These are phyloP conservation scores for Andrena marginata DNA, from an alignment of 2,888 invertebrate genomes.

Conservation along the genomic window DNA sequence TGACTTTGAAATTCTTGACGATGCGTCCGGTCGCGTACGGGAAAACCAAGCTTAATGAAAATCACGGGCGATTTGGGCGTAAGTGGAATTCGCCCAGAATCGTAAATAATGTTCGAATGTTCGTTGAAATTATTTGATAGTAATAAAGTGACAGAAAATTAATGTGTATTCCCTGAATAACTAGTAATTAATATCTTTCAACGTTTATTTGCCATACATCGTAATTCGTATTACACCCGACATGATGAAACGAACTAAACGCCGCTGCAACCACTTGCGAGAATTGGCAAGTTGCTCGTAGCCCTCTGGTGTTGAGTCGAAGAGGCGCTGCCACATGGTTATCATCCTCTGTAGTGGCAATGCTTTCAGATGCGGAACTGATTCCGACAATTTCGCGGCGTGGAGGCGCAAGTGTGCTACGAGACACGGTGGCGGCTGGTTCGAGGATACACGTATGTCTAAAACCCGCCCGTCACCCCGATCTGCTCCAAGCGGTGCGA, in stretches of 20 bases:
- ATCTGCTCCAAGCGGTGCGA: background rate
- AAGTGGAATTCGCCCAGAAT: too few species aligned
- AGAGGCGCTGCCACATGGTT: background rate
- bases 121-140: background rate
- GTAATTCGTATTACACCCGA: too few species aligned
- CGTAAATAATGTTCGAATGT: background rate
- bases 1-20: too few species aligned
- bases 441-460: conserved; percentile 28
- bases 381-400: conserved; percentile 28
- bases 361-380: conserved; percentile 29
- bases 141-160: background rate
- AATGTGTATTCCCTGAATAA: too few species aligned
- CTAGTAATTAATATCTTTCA: too few species aligned
- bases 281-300: background rate
- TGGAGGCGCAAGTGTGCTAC: conserved; percentile 49
- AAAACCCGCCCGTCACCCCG: background rate
- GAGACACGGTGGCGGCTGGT: conserved; percentile 57
- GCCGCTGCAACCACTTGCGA: background rate
- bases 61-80: too few species aligned
- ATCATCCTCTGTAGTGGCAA: background rate
- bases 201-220: too few species aligned
- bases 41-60: too few species aligned
- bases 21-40: too few species aligned
- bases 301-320: background rate
- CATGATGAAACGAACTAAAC: background rate